Percentiles rank a stretch among this genome's conserved stretches.
phyloP scores from a whole-genome alignment of 2,888 invertebrate species.

The Caenorhabditis macrosperma region DNA sequence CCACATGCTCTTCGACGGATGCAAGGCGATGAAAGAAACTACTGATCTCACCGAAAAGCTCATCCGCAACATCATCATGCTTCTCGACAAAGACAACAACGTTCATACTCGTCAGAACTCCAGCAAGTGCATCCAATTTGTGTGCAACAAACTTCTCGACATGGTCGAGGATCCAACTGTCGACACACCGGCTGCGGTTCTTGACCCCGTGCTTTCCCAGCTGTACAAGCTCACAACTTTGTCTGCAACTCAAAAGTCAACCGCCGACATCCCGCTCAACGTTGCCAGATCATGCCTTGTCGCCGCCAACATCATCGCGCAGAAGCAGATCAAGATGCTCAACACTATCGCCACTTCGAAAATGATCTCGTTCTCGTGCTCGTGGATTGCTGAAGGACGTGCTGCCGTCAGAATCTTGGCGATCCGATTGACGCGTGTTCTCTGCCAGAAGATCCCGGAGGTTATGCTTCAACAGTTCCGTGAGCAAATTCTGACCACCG shows the following conservation, averaged over 20 bases:
- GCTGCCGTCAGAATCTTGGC: constrained; percentile 73
- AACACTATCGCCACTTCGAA: constrained; percentile 66
- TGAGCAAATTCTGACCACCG: constrained; percentile 71
- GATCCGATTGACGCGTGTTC: constrained; percentile 74
- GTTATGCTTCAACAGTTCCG: constrained; percentile 75
- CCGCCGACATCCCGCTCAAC: constrained; percentile 57
- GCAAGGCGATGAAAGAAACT: constrained; percentile 53
- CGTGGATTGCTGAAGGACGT: constrained; percentile 69
- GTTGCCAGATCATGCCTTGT: constrained; percentile 70
- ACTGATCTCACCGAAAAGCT: constrained; percentile 60
- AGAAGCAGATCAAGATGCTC: constrained; percentile 73
- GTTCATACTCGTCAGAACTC: constrained; percentile 70
- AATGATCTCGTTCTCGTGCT: constrained; percentile 70
- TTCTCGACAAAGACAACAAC: constrained; percentile 72
- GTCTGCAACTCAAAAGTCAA: constrained; percentile 31
- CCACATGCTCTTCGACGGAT: constrained; percentile 51
- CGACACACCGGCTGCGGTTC: constrained; percentile 43
- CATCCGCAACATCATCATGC: constrained; percentile 68
- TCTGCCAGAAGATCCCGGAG: constrained; percentile 74
- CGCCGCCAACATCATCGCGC: constrained; percentile 76
- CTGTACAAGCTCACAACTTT: constrained; percentile 68
- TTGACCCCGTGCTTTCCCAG: constrained; percentile 54
- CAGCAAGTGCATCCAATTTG: constrained; percentile 71
- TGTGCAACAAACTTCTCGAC: constrained; percentile 68
- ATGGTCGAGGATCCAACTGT: constrained; percentile 59